A percentile compares a stretch with the other conserved stretches of the same genome.
Conservation (phyloP, 2,797 vertebrate species). For the Diplodus puntazzo region DNA sequence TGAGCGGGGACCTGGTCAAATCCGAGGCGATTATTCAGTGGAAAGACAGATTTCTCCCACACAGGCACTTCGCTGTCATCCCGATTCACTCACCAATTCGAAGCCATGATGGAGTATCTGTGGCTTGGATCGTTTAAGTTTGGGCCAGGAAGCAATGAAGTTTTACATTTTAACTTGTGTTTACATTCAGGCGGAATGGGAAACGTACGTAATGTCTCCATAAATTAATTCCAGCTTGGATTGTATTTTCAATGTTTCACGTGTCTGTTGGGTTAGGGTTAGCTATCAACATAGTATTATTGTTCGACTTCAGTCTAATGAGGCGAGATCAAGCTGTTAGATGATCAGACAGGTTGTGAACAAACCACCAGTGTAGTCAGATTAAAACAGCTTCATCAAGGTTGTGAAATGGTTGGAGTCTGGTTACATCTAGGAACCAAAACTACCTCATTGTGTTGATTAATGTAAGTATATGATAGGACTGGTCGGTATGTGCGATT, state of each 20-base stretch:
- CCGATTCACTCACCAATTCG: constrained; percentile 17
- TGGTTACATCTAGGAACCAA: neutral
- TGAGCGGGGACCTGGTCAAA: constrained; percentile 10
- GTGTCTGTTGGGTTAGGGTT: too few species aligned
- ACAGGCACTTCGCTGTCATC: constrained; percentile 5
- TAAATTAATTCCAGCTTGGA: neutral
- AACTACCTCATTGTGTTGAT: neutral
- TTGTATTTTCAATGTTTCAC: neutral
- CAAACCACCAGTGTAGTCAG: neutral
- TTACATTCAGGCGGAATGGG: neutral
- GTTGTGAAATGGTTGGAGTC: too few species aligned
- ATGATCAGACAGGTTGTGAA: neutral
- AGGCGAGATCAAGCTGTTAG: neutral
- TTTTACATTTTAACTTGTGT: neutral
- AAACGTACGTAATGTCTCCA: neutral
- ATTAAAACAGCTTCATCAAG: neutral
- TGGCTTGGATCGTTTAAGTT: neutral
- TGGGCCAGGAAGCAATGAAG: neutral
- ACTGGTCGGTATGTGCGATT: too few species aligned
- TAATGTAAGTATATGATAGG: too few species aligned
- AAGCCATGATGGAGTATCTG: neutral
- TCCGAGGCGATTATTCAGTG: constrained; percentile 4
- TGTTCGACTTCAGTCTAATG: neutral
- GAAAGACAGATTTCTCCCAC: constrained; percentile 25
- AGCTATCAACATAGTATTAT: neutral